These are phyloP conservation scores for Cosmia pyralina DNA, from an alignment of 2,888 invertebrate genomes.

Conservation along the genomic window DNA sequence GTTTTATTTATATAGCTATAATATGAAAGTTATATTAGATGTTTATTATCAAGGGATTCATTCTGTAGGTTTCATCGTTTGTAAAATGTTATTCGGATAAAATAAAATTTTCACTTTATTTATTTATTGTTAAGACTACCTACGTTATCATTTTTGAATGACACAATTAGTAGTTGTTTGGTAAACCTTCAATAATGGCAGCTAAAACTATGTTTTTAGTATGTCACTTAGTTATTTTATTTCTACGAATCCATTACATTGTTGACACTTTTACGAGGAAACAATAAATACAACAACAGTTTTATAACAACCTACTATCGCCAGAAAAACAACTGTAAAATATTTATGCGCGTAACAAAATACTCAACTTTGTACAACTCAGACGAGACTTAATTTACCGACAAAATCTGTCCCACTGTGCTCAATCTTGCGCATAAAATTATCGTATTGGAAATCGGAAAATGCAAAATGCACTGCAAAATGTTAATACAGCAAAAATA, in stretches of 20 bases:
- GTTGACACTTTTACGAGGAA: conserved; percentile 36
- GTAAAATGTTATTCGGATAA: not conserved
- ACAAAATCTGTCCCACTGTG: conserved; percentile 43
- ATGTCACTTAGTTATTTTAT: conserved; percentile 1
- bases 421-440: conserved; percentile 56
- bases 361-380: conserved; percentile 23
- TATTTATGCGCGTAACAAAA: conserved; percentile 38
- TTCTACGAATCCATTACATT: conserved; percentile 18
- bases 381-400: conserved; percentile 40
- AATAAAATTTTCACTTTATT: not conserved
- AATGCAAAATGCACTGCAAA: conserved; percentile 55
- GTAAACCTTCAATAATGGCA: not conserved
- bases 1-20: conserved; percentile 1
- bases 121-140: not conserved
- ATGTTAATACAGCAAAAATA: conserved; percentile 60
- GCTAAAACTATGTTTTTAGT: not conserved
- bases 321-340: conserved; percentile 59
- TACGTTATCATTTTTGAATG: not conserved
- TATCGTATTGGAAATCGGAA: conserved; percentile 59
- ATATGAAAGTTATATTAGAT: not conserved
- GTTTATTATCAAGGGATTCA: not conserved
- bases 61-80: not conserved
- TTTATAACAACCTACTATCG: conserved; percentile 52
- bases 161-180: not conserved
- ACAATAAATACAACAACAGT: conserved; percentile 49